Percentiles rank a stretch among this genome's conserved stretches.
phyloP scores from a whole-genome alignment of 2,888 invertebrate genomes.

The Chloroclystis v-ata region DNA sequence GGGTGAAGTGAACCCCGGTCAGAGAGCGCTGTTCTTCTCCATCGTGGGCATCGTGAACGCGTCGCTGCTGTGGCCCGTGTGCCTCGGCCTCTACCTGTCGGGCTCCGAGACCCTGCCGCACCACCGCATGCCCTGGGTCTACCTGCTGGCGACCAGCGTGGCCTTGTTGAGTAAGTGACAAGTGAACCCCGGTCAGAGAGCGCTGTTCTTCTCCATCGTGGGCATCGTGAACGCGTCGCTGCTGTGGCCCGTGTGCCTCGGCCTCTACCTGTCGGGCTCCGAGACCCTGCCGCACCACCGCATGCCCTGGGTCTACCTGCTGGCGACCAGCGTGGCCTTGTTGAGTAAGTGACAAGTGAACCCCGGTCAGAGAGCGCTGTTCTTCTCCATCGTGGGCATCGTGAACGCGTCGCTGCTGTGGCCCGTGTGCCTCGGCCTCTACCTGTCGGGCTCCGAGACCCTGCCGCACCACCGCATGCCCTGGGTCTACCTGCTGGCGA shows the following conservation, averaged over 20 bases:
- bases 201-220: constrained; percentile 94
- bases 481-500: constrained; percentile 90
- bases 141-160: constrained; percentile 87
- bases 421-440: constrained; percentile 92
- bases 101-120: constrained; percentile 90
- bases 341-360: constrained; percentile 85
- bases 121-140: constrained; percentile 91
- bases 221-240: constrained; percentile 92
- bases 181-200: constrained; percentile 93
- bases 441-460: constrained; percentile 91
- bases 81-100: constrained; percentile 90
- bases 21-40: constrained; percentile 95
- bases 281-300: constrained; percentile 89
- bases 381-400: constrained; percentile 94
- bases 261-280: constrained; percentile 90
- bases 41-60: constrained; percentile 93
- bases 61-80: constrained; percentile 93
- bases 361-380: constrained; percentile 93
- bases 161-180: constrained; percentile 83
- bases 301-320: constrained; percentile 92
- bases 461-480: constrained; percentile 90
- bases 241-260: constrained; percentile 94
- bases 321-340: constrained; percentile 87
- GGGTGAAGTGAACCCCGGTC: constrained; percentile 94
- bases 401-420: constrained; percentile 92